phyloP scores from a whole-genome alignment of 2,888 invertebrate species.

The Stenichneumon culpator region DNA sequence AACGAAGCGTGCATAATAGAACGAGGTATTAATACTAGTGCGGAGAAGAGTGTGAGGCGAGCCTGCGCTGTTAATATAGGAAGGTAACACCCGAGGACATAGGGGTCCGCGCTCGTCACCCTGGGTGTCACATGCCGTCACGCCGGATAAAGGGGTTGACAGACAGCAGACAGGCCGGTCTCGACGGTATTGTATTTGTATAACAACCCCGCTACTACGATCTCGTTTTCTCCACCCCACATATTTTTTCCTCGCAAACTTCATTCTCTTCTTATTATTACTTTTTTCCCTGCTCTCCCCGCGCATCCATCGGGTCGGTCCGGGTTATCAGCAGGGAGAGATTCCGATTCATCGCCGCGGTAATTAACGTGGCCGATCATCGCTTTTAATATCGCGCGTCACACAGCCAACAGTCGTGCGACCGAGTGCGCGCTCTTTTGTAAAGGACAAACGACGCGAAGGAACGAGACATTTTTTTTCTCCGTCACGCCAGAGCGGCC shows the following conservation, averaged over 20 bases:
- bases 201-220: slow-evolving; percentile 48
- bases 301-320: background rate
- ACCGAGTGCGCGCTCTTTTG: slow-evolving; percentile 11
- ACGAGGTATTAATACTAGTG: slow-evolving; percentile 41
- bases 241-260: slow-evolving; percentile 61
- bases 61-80: background rate
- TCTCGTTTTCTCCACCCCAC: slow-evolving; percentile 4
- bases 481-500: slow-evolving; percentile 45
- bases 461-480: slow-evolving; percentile 18
- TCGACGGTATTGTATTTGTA: slow-evolving; percentile 54
- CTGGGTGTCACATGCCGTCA: slow-evolving; percentile 65
- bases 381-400: slow-evolving; percentile 42
- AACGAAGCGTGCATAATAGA: background rate
- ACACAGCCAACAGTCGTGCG: slow-evolving; percentile 44
- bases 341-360: slow-evolving; percentile 6
- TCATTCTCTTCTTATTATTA: slow-evolving; percentile 44
- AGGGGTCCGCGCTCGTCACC: slow-evolving; percentile 50
- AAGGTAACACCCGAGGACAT: slow-evolving; percentile 36
- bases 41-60: background rate
- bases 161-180: slow-evolving; percentile 59
- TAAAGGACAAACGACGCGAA: slow-evolving; percentile 25
- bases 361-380: slow-evolving; percentile 45
- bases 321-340: background rate
- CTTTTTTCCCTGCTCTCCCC: slow-evolving; percentile 32
- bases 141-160: slow-evolving; percentile 64